Conservation (phyloP, 2,888 invertebrate genomes). For the Brachycybe producta region DNA sequence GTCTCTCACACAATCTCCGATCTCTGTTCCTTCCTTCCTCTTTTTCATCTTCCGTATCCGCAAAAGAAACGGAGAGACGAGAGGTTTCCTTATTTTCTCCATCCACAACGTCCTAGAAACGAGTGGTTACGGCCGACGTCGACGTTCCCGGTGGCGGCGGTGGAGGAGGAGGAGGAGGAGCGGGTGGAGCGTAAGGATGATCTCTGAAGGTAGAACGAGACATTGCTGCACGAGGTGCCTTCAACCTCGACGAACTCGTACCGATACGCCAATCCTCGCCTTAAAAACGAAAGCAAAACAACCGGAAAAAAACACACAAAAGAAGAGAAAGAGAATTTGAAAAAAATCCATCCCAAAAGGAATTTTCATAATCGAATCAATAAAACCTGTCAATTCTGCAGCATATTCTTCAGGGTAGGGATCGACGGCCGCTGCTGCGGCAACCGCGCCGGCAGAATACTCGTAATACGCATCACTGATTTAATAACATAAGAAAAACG, state of each 20-base stretch:
- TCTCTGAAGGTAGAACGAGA: constrained; percentile 8
- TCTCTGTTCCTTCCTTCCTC: too few relatives aligned
- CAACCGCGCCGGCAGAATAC: constrained; percentile 4
- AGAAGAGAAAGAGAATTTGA: not conserved
- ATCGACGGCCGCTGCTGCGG: constrained; percentile 2
- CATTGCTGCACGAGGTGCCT: constrained; percentile 3
- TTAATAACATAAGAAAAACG: too few relatives aligned
- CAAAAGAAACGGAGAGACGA: too few relatives aligned
- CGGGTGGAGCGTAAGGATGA: constrained; percentile 13
- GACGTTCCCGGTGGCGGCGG: constrained; percentile 4
- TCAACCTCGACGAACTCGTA: constrained; percentile 5
- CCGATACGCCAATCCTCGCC: constrained; percentile 14
- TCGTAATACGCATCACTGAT: constrained; percentile 14
- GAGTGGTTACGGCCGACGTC: not conserved
- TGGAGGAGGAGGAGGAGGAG: constrained; percentile 10
- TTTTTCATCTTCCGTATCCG: too few relatives aligned
- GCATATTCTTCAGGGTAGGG: constrained; percentile 11
- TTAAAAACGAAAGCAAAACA: not conserved
- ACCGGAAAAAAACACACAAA: not conserved
- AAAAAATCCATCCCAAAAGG: not conserved
- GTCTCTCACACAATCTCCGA: too few relatives aligned
- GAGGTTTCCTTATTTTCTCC: too few relatives aligned
- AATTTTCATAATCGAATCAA: not conserved
- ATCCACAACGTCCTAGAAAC: constrained; percentile 6
- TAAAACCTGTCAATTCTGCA: constrained; percentile 8